These are phyloP conservation scores for Tonatia bakeri DNA, from an alignment of 2,113 vertebrate species.

Conservation along the genomic window DNA sequence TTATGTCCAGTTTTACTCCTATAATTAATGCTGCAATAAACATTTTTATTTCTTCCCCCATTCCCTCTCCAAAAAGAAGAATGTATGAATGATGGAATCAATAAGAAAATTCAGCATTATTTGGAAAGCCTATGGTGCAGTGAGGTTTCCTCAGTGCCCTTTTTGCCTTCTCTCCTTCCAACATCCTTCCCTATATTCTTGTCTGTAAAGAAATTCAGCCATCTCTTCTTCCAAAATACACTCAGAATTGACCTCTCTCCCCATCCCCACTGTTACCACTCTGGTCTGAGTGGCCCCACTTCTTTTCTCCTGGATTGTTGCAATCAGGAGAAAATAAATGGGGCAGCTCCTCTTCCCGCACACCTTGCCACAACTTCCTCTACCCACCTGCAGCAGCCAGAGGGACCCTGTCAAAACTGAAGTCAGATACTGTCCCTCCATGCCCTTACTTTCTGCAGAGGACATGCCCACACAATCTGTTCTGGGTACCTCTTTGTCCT, in stretches of 20 bases:
- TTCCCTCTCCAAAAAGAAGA: neutral
- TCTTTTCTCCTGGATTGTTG: too few relatives aligned
- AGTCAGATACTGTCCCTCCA: neutral
- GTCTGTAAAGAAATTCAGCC: neutral
- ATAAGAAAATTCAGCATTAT: neutral
- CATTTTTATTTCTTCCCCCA: neutral
- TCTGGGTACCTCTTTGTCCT: neutral
- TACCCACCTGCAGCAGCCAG: neutral
- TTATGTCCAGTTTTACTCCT: neutral
- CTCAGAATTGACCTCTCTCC: neutral
- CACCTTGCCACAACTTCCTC: neutral
- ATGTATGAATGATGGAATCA: neutral
- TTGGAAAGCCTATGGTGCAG: neutral
- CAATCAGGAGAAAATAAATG: too few relatives aligned
- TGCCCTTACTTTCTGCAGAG: neutral
- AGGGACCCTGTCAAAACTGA: neutral
- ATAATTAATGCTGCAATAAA: neutral
- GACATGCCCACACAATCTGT: neutral
- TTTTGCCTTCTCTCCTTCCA: too few relatives aligned
- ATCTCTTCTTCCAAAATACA: neutral
- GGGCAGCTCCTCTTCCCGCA: neutral
- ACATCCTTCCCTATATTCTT: too few relatives aligned
- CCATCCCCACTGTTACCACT: accelerated
- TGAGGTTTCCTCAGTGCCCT: neutral
- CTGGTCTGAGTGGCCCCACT: neutral